phyloP scores from a whole-genome alignment of 2,888 invertebrate genomes.

The Ochropleura plecta region DNA sequence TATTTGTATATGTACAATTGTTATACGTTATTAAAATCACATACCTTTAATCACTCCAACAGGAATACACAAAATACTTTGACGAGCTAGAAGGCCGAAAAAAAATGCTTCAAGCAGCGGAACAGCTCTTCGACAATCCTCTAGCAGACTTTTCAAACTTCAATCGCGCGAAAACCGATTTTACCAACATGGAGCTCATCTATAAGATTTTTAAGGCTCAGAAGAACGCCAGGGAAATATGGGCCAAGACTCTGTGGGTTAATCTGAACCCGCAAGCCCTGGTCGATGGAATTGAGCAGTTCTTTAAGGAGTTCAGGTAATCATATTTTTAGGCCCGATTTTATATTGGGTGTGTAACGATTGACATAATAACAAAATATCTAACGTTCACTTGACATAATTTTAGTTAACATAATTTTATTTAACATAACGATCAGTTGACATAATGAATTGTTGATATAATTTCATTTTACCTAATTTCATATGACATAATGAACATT shows the following conservation, averaged over 20 bases:
- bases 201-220: conserved; percentile 95
- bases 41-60: neutral
- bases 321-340: neutral
- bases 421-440: too few relatives aligned
- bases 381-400: too few relatives aligned
- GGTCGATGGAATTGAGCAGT: conserved; percentile 96
- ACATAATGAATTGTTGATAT: too few relatives aligned
- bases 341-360: too few relatives aligned
- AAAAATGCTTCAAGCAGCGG: conserved; percentile 91
- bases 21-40: too few relatives aligned
- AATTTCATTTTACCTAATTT: too few relatives aligned
- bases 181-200: conserved; percentile 92
- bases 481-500: too few relatives aligned
- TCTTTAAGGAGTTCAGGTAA: conserved; percentile 93
- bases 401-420: too few relatives aligned
- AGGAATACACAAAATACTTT: conserved; percentile 92
- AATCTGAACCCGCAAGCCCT: conserved; percentile 96
- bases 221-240: conserved; percentile 93
- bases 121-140: conserved; percentile 96
- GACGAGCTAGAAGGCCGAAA: conserved; percentile 92
- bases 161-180: conserved; percentile 91
- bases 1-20: too few relatives aligned
- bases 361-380: too few relatives aligned
- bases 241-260: conserved; percentile 97
- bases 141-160: conserved; percentile 96